These are phyloP conservation scores for Synergus japonicus DNA, from an alignment of 2,888 invertebrate genomes.

Conservation along the genomic window DNA sequence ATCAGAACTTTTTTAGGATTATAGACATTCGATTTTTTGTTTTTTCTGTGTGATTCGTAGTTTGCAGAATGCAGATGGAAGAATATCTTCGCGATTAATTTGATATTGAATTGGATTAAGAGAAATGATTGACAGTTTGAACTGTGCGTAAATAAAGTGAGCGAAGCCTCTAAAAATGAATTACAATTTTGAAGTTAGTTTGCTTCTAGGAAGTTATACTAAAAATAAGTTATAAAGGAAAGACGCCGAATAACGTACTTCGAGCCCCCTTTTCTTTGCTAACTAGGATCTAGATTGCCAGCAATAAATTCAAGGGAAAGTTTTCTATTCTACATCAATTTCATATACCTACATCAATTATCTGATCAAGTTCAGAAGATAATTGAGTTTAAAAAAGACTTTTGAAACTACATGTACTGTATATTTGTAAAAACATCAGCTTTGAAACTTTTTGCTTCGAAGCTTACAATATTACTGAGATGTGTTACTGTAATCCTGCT, in stretches of 20 bases:
- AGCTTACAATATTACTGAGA: neutral
- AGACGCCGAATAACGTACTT: slow-evolving; percentile 14
- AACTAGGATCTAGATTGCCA: neutral
- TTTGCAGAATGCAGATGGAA: neutral
- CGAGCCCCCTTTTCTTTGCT: neutral
- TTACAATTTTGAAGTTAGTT: neutral
- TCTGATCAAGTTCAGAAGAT: neutral
- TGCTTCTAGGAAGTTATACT: neutral
- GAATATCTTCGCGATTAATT: neutral
- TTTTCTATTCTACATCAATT: neutral
- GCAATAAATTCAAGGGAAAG: neutral
- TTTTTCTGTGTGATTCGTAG: neutral
- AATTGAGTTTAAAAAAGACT: neutral
- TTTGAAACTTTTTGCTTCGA: neutral
- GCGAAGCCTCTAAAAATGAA: neutral
- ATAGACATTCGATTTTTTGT: neutral
- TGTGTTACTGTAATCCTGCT: neutral
- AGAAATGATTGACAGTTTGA: neutral
- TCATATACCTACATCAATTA: neutral
- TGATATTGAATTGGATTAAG: no score
- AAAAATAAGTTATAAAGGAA: neutral
- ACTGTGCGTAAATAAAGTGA: neutral
- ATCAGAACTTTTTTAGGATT: neutral
- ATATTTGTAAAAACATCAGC: neutral
- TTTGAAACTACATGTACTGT: no score